Evolutionary conservation across 2,113 vertebrate genomes (phyloP), one percentile per base, ranked within the genome.

Genomic region (Aphyosemion australe): DNA sequence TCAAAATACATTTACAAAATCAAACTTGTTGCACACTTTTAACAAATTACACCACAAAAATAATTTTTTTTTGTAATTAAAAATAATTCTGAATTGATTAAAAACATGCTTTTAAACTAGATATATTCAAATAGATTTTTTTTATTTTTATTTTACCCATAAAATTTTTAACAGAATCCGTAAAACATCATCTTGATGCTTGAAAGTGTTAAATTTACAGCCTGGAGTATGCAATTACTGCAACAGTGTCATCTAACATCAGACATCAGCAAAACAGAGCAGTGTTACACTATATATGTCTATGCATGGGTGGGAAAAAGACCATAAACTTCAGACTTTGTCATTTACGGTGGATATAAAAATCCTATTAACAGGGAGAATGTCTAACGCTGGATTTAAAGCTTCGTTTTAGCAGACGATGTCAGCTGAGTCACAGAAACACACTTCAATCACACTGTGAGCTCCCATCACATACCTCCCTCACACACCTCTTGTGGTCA

Each of bases 341-440:
- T 83, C 82, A 83, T 84, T 91, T 76, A 86, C 74, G 76, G 55
- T 55, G 39, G 71, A 61, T 16, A 75, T 80, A 79, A 86, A 90
- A 82, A 80, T 67, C 73, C 79, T 76, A 69, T 86, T 82, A 80
- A 75, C 61, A 72, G 63, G 65, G 74, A 56, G 71, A 61, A 76
- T 84, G 84, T 77, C 68, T 69, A 13, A 53, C 34, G 53, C 61
- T 45, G 42, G 51, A 83, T 86, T 87, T 83, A 86, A 56, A 56
- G 66, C 64, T 42, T 63, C 26, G 59, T 65, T 74, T 74, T 52
- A 53, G 64, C 9, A 58, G 53, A 68, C 75, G 58, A 46, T 62
- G 70, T 76, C 76, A 65, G 80, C 65, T 65, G 64, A 80, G 59
- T 69, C 82, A 65, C 52, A 59, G 68, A 78, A 67, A 61, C 55